phyloP scores from a whole-genome alignment of 2,888 invertebrate genomes.

The Harpalus rufipes region DNA sequence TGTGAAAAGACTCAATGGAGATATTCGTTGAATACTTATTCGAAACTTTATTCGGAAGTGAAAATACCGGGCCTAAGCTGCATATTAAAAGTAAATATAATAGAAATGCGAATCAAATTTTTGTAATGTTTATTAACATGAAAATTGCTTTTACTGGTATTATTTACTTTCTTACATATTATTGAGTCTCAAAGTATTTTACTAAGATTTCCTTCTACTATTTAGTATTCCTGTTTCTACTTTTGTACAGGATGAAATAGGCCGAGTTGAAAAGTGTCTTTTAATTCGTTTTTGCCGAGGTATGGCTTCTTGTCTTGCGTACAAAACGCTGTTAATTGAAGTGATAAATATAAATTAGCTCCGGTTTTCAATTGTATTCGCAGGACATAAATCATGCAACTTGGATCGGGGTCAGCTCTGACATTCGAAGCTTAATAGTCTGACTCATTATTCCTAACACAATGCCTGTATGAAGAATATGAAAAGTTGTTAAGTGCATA shows the following conservation, averaged over 20 bases:
- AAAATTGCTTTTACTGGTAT: too few species aligned
- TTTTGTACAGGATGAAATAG: neutral
- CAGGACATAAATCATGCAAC: slow-evolving; percentile 72
- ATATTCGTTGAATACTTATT: too few species aligned
- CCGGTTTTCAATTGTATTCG: slow-evolving; percentile 72
- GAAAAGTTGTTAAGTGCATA: neutral
- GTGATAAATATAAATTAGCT: slow-evolving; percentile 74
- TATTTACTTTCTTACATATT: too few species aligned
- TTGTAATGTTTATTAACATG: too few species aligned
- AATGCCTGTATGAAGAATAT: neutral
- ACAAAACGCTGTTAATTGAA: slow-evolving; percentile 72
- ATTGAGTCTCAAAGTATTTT: neutral
- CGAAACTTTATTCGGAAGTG: too few species aligned
- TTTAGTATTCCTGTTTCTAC: neutral
- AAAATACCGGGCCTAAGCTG: too few species aligned
- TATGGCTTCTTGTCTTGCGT: slow-evolving; percentile 68
- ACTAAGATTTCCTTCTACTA: neutral
- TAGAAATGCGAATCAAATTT: too few species aligned
- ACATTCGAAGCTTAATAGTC: neutral
- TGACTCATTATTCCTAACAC: neutral
- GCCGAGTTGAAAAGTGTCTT: neutral
- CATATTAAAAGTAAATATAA: too few species aligned
- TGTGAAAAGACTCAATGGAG: too few species aligned
- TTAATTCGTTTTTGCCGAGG: slow-evolving; percentile 10
- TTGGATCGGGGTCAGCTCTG: slow-evolving; percentile 70